Conservation (phyloP, 2,113 vertebrate species). For the Copsychus sechellarum region DNA sequence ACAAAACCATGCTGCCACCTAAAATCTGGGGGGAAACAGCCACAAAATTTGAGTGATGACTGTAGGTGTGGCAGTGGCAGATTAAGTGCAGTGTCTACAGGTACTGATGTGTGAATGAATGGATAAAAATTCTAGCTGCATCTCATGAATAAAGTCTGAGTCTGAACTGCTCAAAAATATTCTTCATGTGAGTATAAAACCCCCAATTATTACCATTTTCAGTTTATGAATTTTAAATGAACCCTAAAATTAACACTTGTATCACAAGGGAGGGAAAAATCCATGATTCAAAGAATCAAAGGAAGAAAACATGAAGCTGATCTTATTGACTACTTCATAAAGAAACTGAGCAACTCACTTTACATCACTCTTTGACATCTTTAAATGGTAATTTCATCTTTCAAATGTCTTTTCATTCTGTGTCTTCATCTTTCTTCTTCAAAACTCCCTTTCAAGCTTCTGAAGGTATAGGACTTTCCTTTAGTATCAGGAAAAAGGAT, state of each 20-base stretch:
- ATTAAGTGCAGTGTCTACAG: neutral
- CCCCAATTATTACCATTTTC: neutral
- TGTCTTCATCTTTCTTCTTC: conserved; percentile 30
- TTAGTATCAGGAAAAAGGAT: neutral
- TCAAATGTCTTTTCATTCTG: conserved; percentile 10
- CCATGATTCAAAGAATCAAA: neutral
- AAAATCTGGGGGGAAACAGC: neutral
- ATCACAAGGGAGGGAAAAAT: neutral
- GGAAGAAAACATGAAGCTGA: neutral
- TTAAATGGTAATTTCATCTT: conserved; percentile 36
- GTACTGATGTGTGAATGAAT: neutral
- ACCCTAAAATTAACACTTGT: conserved; percentile 44
- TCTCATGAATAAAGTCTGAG: neutral
- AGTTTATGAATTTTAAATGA: conserved; percentile 54
- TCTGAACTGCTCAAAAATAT: neutral
- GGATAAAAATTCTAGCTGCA: neutral
- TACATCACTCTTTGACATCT: conserved; percentile 14
- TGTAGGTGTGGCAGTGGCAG: neutral
- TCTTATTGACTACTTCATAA: conserved; percentile 38
- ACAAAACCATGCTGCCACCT: neutral
- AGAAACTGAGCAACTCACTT: neutral
- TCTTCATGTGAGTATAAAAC: neutral
- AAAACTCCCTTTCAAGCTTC: conserved; percentile 27
- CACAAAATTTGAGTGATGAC: neutral
- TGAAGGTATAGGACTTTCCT: neutral